Evolutionary conservation across 2,888 invertebrate species (phyloP), one percentile per base, ranked within the genome.

Genomic region (Aelia acuminata): DNA sequence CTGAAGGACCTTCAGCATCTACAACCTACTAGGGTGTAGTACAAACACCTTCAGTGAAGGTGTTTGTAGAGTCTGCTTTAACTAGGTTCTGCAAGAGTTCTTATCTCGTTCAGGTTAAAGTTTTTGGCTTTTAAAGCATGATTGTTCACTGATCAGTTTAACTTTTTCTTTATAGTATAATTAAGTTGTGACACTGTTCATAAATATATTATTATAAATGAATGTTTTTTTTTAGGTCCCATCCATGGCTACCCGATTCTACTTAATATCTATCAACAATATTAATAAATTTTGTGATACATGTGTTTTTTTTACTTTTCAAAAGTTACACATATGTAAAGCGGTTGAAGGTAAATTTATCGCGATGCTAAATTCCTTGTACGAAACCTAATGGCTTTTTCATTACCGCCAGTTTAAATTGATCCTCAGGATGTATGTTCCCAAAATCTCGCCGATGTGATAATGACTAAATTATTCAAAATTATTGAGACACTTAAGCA

Each of bases 251-350:
- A 35, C 31, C n/a, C n/a, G n/a, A n/a, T n/a, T n/a, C n/a, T n/a
- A n/a, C n/a, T n/a, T n/a, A n/a, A n/a, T n/a, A n/a, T n/a, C n/a
- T n/a, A n/a, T n/a, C n/a, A n/a, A n/a, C n/a, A 35, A 70, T 35
- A 31, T 35, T 35, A 31, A 31, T 57, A 70, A 7, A 18, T 31
- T 70, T 70, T 70, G 22, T 57, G 15, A 13, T 57, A 70, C 63
- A 70, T 70, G 63, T 70, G 63, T 70, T 70, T 70, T 70, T 53
- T 70, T 70, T 35, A 70, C 35, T 18, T 31, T 70, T 35, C 63
- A 35, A 35, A 70, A 70, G 31, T 35, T 18, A 3, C 31, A 70
- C 63, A 70, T 70, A 70, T 70, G 63, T 70, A 70, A 35, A 18
- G 63, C 35, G 18, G 63, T 70, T 18, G 63, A 31, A 70, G 63